These are phyloP conservation scores for Luehdorfia chinensis DNA, from an alignment of 1,140 invertebrate genomes.

Conservation along the genomic window DNA sequence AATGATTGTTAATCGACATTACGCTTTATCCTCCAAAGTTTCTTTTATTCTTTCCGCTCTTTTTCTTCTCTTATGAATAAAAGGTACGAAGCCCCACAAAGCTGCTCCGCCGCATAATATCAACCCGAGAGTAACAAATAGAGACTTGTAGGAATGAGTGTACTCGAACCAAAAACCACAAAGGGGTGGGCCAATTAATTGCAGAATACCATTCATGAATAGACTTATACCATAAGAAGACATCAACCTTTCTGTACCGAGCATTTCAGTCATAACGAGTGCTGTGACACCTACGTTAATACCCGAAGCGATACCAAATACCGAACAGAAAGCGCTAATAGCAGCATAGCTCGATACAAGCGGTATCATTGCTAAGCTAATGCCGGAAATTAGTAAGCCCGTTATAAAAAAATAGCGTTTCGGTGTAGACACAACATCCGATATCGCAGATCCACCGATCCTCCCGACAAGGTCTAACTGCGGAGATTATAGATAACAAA, in stretches of 20 bases:
- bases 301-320: constrained; percentile 90
- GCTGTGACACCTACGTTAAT: constrained; percentile 91
- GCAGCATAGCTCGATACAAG: constrained; percentile 77
- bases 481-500: constrained; percentile 87
- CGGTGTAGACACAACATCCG: constrained; percentile 84
- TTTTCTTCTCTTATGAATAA: constrained; percentile 77
- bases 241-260: constrained; percentile 88
- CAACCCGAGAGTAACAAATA: constrained; percentile 85
- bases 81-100: constrained; percentile 86
- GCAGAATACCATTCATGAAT: constrained; percentile 89
- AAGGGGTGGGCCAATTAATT: constrained; percentile 87
- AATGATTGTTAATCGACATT: too few relatives aligned
- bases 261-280: constrained; percentile 90
- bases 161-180: constrained; percentile 83
- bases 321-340: constrained; percentile 82
- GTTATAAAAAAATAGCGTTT: constrained; percentile 90
- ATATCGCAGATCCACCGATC: constrained; percentile 89
- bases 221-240: constrained; percentile 91
- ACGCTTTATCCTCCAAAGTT: constrained; percentile 19
- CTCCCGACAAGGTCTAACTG: constrained; percentile 87
- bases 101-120: constrained; percentile 84
- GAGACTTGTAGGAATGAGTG: constrained; percentile 81
- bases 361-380: constrained; percentile 84
- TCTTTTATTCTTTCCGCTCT: constrained; percentile 36
- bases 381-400: constrained; percentile 85